A percentile compares a stretch with the other conserved stretches of the same genome.
Conservation (phyloP, 2,113 vertebrate genomes). For the Microcebus murinus region DNA sequence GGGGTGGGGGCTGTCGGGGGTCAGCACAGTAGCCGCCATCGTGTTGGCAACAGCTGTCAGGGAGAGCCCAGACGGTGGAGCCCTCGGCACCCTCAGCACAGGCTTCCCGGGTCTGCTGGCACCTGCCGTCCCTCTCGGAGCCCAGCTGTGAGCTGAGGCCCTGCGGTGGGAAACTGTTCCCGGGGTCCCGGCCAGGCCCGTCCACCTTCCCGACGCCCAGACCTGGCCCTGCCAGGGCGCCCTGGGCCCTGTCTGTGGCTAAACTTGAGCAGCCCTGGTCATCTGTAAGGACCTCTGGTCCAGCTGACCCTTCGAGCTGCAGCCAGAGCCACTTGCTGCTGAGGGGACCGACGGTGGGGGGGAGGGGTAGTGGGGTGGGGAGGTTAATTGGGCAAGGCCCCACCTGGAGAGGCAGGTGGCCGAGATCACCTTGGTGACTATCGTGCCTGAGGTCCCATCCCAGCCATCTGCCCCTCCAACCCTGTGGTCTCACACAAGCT, state of each 20-base stretch:
- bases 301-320: too few relatives aligned
- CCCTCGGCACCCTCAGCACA: background rate
- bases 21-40: background rate
- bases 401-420: background rate
- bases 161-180: too few relatives aligned
- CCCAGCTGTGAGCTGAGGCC: too few relatives aligned
- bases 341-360: too few relatives aligned
- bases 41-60: background rate
- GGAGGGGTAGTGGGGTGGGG: background rate
- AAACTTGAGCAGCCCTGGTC: too few relatives aligned
- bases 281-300: too few relatives aligned
- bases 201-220: too few relatives aligned
- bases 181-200: too few relatives aligned
- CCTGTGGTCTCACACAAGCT: background rate
- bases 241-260: too few relatives aligned
- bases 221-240: too few relatives aligned
- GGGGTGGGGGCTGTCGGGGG: background rate
- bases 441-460: fast-evolving
- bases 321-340: too few relatives aligned
- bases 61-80: background rate
- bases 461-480: fast-evolving
- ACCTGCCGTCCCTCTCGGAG: background rate
- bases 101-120: background rate
- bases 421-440: fast-evolving
- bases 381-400: background rate